These are phyloP conservation scores for Leptocoma aspasia DNA, from an alignment of 2,113 vertebrate species.

Conservation along the genomic window DNA sequence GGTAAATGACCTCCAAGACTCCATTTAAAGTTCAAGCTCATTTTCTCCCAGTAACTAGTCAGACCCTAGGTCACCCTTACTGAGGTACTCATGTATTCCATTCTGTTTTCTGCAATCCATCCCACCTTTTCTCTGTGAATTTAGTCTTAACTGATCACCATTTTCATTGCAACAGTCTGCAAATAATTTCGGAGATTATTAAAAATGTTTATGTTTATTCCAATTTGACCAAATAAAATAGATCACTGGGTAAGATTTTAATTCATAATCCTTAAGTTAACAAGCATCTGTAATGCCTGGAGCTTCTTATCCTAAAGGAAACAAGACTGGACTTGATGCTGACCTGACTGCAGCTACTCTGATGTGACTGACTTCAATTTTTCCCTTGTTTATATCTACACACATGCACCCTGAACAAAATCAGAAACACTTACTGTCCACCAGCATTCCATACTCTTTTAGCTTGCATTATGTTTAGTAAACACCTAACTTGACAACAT, in stretches of 20 bases:
- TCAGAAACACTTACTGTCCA: not conserved
- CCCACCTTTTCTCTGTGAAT: not conserved
- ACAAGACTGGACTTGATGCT: not conserved
- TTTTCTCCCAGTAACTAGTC: not conserved
- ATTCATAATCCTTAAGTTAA: not conserved
- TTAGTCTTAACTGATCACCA: not conserved
- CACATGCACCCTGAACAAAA: not conserved
- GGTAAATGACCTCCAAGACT: not conserved
- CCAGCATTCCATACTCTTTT: not conserved
- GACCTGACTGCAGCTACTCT: not conserved
- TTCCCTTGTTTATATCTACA: not conserved
- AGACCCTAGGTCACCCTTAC: not conserved
- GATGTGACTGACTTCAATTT: not conserved
- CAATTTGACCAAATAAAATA: not conserved
- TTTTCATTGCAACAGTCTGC: not conserved
- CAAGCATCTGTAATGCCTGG: not conserved
- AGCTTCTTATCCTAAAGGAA: not conserved
- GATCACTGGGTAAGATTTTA: not conserved
- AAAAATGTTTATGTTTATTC: not conserved
- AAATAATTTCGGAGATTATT: not conserved
- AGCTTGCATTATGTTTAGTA: not conserved
- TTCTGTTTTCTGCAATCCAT: not conserved
- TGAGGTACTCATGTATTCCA: not conserved
- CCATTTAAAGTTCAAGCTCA: not conserved
- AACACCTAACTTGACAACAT: not conserved